phyloP scores from a whole-genome alignment of 2,888 invertebrate genomes.

The Drosophila borealis region DNA sequence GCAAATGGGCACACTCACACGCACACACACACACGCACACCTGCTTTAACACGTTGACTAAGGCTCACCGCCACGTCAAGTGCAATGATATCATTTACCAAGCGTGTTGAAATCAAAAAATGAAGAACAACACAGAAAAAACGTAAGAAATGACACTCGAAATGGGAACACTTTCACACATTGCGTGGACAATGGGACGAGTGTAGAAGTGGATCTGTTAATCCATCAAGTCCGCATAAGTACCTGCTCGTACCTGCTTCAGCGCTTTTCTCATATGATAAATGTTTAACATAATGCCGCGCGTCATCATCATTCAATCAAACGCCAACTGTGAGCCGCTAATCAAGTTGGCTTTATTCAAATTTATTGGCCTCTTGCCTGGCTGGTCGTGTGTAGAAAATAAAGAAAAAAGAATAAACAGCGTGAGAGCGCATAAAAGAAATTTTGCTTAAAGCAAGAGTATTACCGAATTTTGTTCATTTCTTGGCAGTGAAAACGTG shows the following conservation, averaged over 20 bases:
- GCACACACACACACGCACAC: slow-evolving; percentile 1
- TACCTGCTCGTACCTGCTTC: background rate
- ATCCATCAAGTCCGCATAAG: slow-evolving; percentile 23
- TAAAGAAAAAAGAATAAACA: background rate
- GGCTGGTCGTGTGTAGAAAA: background rate
- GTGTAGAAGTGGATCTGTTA: slow-evolving; percentile 35
- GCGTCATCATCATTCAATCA: slow-evolving; percentile 47
- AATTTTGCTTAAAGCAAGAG: background rate
- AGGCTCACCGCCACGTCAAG: slow-evolving; percentile 49
- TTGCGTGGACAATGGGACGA: slow-evolving; percentile 38
- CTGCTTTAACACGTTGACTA: slow-evolving; percentile 15
- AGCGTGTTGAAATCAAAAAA: slow-evolving; percentile 46
- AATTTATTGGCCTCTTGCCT: slow-evolving; percentile 7
- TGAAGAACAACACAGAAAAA: slow-evolving; percentile 15
- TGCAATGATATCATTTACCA: slow-evolving; percentile 63
- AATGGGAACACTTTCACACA: slow-evolving; percentile 81
- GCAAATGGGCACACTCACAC: slow-evolving; percentile 35
- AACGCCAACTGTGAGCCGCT: slow-evolving; percentile 25
- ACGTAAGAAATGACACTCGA: slow-evolving; percentile 59
- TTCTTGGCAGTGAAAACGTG: background rate
- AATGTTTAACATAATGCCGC: slow-evolving; percentile 17
- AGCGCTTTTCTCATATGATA: slow-evolving; percentile 5
- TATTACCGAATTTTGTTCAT: slow-evolving; percentile 6
- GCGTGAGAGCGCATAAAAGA: background rate
- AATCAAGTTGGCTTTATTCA: slow-evolving; percentile 40